These are phyloP conservation scores for Pheosia gnoma DNA, from an alignment of 2,888 invertebrate genomes.

Conservation along the genomic window DNA sequence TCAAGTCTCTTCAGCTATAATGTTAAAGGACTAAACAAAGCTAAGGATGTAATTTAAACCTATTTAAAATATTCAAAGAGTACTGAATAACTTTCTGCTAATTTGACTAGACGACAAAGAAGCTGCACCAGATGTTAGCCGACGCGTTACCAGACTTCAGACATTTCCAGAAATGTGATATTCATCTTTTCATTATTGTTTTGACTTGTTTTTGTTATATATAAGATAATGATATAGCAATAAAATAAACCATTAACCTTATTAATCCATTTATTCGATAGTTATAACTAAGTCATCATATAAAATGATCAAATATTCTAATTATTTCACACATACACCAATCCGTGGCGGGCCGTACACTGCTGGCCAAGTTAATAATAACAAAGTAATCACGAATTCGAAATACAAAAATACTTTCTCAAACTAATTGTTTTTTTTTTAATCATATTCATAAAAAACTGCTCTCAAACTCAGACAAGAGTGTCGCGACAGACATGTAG, in stretches of 20 bases:
- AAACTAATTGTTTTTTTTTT: too few relatives aligned
- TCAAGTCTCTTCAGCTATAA: conserved; percentile 61
- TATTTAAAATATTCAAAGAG: too few relatives aligned
- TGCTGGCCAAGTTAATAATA: conserved; percentile 30
- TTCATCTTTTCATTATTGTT: too few relatives aligned
- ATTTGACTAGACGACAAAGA: too few relatives aligned
- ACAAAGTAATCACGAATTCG: conserved; percentile 8
- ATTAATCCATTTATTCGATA: conserved; percentile 40
- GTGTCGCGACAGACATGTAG: too few relatives aligned
- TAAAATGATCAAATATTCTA: conserved; percentile 44
- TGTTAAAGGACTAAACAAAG: conserved; percentile 66
- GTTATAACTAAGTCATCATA: conserved; percentile 47
- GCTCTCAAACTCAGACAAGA: too few relatives aligned
- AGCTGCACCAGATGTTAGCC: too few relatives aligned
- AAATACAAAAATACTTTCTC: conserved; percentile 11
- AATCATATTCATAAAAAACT: too few relatives aligned
- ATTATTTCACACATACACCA: conserved; percentile 34
- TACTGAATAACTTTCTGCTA: too few relatives aligned
- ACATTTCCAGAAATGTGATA: too few relatives aligned
- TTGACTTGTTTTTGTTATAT: too few relatives aligned
- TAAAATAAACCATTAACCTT: conserved; percentile 24
- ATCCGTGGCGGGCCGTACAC: conserved; percentile 30
- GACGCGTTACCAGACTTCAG: too few relatives aligned
- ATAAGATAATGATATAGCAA: conserved; percentile 9
- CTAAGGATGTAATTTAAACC: not conserved